These are phyloP conservation scores for Musca domestica DNA, from an alignment of 1,140 invertebrate genomes.

Conservation along the genomic window DNA sequence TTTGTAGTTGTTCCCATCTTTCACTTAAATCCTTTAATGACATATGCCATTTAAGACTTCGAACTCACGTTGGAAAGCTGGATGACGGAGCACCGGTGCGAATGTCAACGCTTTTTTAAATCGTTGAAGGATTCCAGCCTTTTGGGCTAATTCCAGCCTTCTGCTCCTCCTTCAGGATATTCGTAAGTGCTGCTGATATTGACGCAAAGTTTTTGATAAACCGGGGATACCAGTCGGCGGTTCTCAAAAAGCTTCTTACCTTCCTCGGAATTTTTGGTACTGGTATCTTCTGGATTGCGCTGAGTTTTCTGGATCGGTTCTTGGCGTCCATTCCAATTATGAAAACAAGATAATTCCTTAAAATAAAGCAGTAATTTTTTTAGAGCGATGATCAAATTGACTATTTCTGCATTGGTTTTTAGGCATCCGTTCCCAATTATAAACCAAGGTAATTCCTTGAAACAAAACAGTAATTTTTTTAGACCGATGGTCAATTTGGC, in stretches of 20 bases:
- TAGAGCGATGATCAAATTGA: too few relatives aligned
- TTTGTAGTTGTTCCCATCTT: not conserved
- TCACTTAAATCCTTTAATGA: not conserved
- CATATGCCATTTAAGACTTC: not conserved
- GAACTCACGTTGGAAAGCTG: constrained; percentile 47
- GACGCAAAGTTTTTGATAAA: constrained; percentile 46
- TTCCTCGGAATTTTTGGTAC: too few relatives aligned
- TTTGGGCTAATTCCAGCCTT: not conserved
- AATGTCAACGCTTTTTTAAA: constrained; percentile 37
- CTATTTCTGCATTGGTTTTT: too few relatives aligned
- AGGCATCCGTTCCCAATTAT: too few relatives aligned
- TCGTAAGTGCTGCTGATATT: constrained; percentile 34
- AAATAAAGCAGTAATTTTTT: too few relatives aligned
- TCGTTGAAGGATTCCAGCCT: constrained; percentile 35
- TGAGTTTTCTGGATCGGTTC: too few relatives aligned
- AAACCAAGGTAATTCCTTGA: too few relatives aligned
- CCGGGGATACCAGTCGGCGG: too few relatives aligned
- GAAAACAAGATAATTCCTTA: too few relatives aligned
- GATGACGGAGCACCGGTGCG: constrained; percentile 44
- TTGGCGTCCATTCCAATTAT: too few relatives aligned
- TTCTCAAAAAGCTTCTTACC: not conserved
- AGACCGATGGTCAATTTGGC: constrained; percentile 17
- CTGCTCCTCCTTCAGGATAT: constrained; percentile 27
- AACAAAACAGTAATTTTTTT: too few relatives aligned
- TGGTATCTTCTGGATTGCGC: too few relatives aligned